Base-by-base conservation (phyloP, 2,113 vertebrate species). In the Eurystomus gularis region DNA sequence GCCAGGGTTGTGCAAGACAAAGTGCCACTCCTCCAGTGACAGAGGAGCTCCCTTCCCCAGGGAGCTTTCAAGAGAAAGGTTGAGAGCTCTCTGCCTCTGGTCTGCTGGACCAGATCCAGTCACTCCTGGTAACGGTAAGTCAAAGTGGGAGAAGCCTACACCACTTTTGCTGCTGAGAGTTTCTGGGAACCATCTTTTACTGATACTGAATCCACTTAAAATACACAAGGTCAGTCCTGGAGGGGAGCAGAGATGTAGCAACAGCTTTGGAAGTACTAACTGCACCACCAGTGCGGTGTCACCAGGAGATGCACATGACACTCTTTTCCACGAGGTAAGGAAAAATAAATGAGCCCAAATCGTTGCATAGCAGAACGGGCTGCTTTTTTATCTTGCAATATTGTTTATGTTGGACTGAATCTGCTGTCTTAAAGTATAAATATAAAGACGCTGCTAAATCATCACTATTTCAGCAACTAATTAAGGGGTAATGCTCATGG, bases 381-480 rank as follows among this genome's bases (percentile, higher is more conserved):
- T 94, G 92, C 73, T 70, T 95, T 97, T 96, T 93, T 95, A 95
- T 87, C 96, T 97, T 95, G 85, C 96, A 95, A 85, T 92, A 86
- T 94, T 96, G 93, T 76, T 79, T 92, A 57, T 95, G 95, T 96
- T 96, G 93, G 95, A 95, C 90, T 82, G 84, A 95, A 97, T 94
- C 90, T 95, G 89, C 96, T 93, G 94, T 87, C 97, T 95, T 97
- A 95, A 97, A 97, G 96, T 94, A 93, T 88, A 95, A 95, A 97
- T 90, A 82, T 93, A 96, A 96, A 96, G 94, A 94, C 48, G 80
- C 86, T 96, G 96, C 97, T 97, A 98, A 97, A 97, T 98, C 97
- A 97, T 97, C 96, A 94, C 93, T 97, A 96, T 97, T 98, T 97
- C 96, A 97, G 92, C 92, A 97, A 94, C 97, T 97, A 98, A 98